These are phyloP conservation scores for Corbicula japonica DNA, from an alignment of 2,888 invertebrate species.

Conservation along the genomic window DNA sequence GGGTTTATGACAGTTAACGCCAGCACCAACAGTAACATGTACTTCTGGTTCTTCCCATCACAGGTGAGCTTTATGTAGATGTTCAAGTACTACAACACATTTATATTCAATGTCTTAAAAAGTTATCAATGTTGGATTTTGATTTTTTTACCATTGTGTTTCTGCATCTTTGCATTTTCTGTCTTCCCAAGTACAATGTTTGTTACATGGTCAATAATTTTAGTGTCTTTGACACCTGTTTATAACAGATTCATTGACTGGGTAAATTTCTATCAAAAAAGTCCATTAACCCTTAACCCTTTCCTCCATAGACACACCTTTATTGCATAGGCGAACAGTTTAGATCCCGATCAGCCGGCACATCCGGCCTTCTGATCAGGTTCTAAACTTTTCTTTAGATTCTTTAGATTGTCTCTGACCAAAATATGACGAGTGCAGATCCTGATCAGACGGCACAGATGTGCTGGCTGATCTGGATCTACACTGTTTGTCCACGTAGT, in stretches of 20 bases:
- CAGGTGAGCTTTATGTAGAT: slow-evolving; percentile 85
- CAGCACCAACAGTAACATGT: slow-evolving; percentile 92
- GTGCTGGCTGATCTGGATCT: too few relatives aligned
- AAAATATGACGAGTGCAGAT: too few relatives aligned
- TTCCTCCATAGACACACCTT: too few relatives aligned
- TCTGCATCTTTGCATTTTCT: not conserved
- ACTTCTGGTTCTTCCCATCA: slow-evolving; percentile 97
- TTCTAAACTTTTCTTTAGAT: too few relatives aligned
- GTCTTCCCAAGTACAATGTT: not conserved
- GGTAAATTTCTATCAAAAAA: too few relatives aligned
- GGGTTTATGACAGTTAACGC: slow-evolving; percentile 94
- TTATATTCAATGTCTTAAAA: not conserved
- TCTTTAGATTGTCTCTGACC: too few relatives aligned
- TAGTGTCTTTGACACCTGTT: not conserved
- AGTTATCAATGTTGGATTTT: not conserved
- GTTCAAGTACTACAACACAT: not conserved
- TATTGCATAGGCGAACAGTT: too few relatives aligned
- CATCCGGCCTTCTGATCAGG: too few relatives aligned
- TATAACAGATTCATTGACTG: not conserved
- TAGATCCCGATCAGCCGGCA: too few relatives aligned
- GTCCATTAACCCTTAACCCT: too few relatives aligned
- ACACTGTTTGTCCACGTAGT: too few relatives aligned
- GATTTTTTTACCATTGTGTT: not conserved
- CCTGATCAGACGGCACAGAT: too few relatives aligned
- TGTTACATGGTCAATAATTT: not conserved